Conservation (phyloP, 2,113 vertebrate genomes). For the Hucho hucho region DNA sequence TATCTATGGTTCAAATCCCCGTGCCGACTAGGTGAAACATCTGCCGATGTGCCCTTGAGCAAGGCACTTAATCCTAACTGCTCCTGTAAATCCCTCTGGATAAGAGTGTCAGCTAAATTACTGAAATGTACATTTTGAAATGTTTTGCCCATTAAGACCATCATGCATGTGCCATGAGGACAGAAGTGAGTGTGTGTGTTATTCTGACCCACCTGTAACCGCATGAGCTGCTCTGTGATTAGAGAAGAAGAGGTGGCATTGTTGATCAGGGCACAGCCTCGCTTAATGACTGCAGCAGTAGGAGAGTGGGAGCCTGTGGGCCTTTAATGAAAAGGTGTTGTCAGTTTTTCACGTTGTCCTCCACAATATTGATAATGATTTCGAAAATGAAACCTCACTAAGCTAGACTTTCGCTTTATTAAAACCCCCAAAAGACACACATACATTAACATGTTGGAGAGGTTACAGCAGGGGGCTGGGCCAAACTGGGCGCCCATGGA, state of each 20-base stretch:
- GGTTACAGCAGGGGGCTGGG: too few relatives aligned
- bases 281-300: background rate
- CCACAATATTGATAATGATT: background rate
- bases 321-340: constrained; percentile 1
- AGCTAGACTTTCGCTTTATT: background rate
- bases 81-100: too few relatives aligned
- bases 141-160: constrained; percentile 5
- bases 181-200: constrained; percentile 11
- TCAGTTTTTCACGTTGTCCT: constrained; percentile 31
- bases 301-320: background rate
- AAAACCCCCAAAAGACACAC: background rate
- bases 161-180: constrained; percentile 19
- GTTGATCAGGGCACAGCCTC: constrained; percentile 22
- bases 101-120: too few relatives aligned
- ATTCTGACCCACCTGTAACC: constrained; percentile 16
- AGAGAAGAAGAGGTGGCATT: constrained; percentile 31
- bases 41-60: too few relatives aligned
- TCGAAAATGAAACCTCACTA: too few relatives aligned
- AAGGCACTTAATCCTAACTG: too few relatives aligned
- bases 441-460: too few relatives aligned
- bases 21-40: too few relatives aligned
- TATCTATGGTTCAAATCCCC: too few relatives aligned
- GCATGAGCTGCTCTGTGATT: constrained; percentile 26
- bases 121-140: constrained; percentile 6
- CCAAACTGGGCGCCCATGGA: too few relatives aligned